phyloP scores from a whole-genome alignment of 2,113 vertebrate genomes.

The Heterotis niloticus region DNA sequence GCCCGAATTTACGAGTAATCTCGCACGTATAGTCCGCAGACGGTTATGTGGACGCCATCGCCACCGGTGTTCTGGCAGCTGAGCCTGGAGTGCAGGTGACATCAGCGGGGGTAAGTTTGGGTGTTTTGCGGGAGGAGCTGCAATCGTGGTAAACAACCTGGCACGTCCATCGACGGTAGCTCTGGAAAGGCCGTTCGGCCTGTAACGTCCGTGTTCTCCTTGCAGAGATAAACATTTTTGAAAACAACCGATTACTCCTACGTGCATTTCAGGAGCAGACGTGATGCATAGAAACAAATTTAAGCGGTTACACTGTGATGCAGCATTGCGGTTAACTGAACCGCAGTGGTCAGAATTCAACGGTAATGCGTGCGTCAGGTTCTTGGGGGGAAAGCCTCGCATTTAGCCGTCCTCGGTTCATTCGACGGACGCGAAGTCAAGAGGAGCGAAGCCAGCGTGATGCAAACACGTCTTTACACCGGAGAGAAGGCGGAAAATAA shows the following conservation, averaged over 20 bases:
- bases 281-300: slow-evolving; percentile 15
- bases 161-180: slow-evolving; percentile 44
- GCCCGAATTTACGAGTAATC: slow-evolving; percentile 35
- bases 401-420: slow-evolving; percentile 14
- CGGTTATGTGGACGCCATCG: slow-evolving; percentile 52
- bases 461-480: slow-evolving; percentile 5
- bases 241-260: neutral
- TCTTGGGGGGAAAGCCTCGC: neutral
- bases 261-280: slow-evolving; percentile 1
- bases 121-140: slow-evolving; percentile 43
- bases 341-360: too few relatives aligned
- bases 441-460: neutral
- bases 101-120: neutral
- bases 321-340: too few relatives aligned
- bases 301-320: too few relatives aligned
- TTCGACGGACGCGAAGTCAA: slow-evolving; percentile 14
- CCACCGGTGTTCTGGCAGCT: slow-evolving; percentile 46
- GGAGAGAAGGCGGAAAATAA: slow-evolving; percentile 5
- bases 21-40: slow-evolving; percentile 52
- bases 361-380: neutral
- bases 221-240: neutral
- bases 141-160: slow-evolving; percentile 47
- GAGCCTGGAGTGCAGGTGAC: slow-evolving; percentile 53
- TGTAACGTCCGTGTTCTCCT: neutral
- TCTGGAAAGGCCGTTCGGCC: slow-evolving; percentile 43